Evolutionary conservation across 2,888 invertebrate genomes (phyloP).

Genomic region (Drosophila prostipennis): DNA sequence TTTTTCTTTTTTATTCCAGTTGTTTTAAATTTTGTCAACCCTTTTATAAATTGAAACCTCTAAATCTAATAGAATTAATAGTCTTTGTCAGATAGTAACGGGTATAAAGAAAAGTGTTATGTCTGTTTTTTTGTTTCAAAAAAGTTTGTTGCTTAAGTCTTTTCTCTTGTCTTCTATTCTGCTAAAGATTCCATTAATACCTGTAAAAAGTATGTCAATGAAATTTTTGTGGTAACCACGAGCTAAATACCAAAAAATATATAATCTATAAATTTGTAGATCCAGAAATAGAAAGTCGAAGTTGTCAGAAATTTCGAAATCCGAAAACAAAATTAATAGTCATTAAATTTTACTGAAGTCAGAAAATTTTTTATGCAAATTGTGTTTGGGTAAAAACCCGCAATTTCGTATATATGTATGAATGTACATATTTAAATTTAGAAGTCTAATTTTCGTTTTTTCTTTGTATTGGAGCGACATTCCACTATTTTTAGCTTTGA

Average conservation of each 20-base stretch:
- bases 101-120: too few relatives aligned
- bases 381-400: constrained; percentile 60
- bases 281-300: constrained; percentile 71
- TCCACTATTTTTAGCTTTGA: constrained; percentile 72
- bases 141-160: background rate
- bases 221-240: constrained; percentile 13
- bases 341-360: constrained; percentile 12
- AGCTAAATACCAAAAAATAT: too few relatives aligned
- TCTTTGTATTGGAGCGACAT: constrained; percentile 16
- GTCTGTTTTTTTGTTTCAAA: background rate
- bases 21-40: too few relatives aligned
- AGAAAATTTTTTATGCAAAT: constrained; percentile 68
- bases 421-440: constrained; percentile 13
- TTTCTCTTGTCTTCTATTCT: background rate
- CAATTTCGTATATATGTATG: constrained; percentile 5
- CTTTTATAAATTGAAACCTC: too few relatives aligned
- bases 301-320: constrained; percentile 48
- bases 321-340: constrained; percentile 26
- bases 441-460: background rate
- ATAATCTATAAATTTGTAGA: constrained; percentile 1
- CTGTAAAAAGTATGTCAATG: constrained; percentile 61
- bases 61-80: too few relatives aligned
- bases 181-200: background rate
- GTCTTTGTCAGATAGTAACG: too few relatives aligned
- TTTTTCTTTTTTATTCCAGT: too few relatives aligned